Conservation (phyloP, 2,797 vertebrate genomes). For the Liasis olivaceus region DNA sequence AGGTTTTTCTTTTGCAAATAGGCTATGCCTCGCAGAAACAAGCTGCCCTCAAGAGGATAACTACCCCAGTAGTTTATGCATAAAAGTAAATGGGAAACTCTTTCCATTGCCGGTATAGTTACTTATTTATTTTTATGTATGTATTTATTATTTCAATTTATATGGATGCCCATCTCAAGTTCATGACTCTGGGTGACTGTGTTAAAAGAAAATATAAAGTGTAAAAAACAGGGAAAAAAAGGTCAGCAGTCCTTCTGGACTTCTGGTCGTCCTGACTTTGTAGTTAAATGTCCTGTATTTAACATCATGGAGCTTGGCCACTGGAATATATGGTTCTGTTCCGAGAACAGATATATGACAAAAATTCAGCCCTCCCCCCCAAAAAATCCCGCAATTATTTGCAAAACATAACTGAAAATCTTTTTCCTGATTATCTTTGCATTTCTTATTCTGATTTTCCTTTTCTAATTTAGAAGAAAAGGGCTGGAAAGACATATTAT, state of each 20-base stretch:
- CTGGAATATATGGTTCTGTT: not conserved
- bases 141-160: not conserved
- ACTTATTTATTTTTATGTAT: not conserved
- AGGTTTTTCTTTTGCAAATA: slow-evolving; percentile 61
- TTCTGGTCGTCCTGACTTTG: not conserved
- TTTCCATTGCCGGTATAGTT: slow-evolving; percentile 89
- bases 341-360: not conserved
- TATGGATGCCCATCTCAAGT: not conserved
- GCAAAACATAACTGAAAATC: not conserved
- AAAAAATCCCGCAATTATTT: not conserved
- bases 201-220: not conserved
- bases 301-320: not conserved
- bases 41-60: slow-evolving; percentile 98
- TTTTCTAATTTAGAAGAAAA: not conserved
- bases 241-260: not conserved
- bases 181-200: not conserved
- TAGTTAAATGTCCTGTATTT: not conserved
- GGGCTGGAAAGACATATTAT: not conserved
- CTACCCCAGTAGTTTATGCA: slow-evolving; percentile 94
- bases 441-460: not conserved
- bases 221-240: slow-evolving; percentile 60
- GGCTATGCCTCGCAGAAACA: slow-evolving; percentile 96
- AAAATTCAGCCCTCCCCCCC: not conserved
- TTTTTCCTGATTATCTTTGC: not conserved
- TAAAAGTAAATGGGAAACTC: slow-evolving; percentile 97